These are phyloP conservation scores for Columba guinea DNA, from an alignment of 2,797 vertebrate species.

Conservation along the genomic window DNA sequence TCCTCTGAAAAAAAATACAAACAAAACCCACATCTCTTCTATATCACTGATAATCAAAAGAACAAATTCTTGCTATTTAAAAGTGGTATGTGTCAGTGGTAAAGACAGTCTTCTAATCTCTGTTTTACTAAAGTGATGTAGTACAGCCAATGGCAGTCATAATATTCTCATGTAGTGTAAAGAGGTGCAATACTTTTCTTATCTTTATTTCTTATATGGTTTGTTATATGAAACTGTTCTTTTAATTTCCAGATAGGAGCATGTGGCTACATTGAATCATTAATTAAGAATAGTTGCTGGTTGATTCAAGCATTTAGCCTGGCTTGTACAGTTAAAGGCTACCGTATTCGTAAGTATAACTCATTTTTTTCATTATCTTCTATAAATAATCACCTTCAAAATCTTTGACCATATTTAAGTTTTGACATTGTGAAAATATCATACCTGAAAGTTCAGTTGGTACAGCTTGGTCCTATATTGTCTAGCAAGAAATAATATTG, in stretches of 20 bases:
- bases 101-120: background rate
- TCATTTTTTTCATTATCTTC: background rate
- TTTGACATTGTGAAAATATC: background rate
- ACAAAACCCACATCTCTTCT: background rate
- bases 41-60: background rate
- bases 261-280: constrained; percentile 89
- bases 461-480: background rate
- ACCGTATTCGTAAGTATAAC: constrained; percentile 83
- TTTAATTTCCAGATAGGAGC: constrained; percentile 89
- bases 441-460: background rate
- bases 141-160: background rate
- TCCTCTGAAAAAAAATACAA: background rate
- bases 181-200: background rate
- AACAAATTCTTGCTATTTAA: background rate
- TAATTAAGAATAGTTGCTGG: constrained; percentile 89
- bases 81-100: background rate
- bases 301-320: constrained; percentile 93
- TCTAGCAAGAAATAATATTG: background rate
- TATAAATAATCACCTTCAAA: background rate
- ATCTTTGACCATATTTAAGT: background rate
- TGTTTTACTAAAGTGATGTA: background rate
- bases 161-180: background rate
- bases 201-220: background rate
- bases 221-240: background rate
- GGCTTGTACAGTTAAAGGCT: constrained; percentile 95